Evolutionary conservation across 2,797 vertebrate species (phyloP).

Genomic region (Peromyscus nudipes): DNA sequence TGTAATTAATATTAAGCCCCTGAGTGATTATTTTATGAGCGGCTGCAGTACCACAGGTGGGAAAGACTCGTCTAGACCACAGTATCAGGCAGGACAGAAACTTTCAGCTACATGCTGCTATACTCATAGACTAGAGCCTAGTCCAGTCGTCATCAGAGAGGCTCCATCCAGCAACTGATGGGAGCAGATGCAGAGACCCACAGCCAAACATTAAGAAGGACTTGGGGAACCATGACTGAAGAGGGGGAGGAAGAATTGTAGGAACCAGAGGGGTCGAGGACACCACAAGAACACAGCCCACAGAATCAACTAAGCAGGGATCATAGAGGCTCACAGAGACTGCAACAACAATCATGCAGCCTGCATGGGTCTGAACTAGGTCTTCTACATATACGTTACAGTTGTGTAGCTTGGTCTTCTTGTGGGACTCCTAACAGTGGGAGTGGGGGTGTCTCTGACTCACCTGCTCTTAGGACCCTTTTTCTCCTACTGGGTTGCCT

Average conservation of each 20-base stretch:
- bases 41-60: too few species aligned
- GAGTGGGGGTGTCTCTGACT: background rate
- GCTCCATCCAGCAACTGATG: too few species aligned
- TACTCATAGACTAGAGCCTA: background rate
- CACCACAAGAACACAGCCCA: background rate
- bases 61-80: too few species aligned
- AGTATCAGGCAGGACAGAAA: too few species aligned
- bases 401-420: background rate
- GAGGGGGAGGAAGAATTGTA: background rate
- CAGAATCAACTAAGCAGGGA: background rate
- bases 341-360: background rate
- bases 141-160: background rate
- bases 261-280: background rate
- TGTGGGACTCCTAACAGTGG: background rate
- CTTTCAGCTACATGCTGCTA: background rate
- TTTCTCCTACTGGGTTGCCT: background rate
- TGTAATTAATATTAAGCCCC: too few species aligned
- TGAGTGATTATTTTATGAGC: too few species aligned
- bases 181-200: background rate
- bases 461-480: background rate
- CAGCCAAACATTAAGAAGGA: background rate
- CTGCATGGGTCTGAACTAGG: background rate
- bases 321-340: background rate
- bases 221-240: background rate
- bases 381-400: background rate